Evolutionary conservation across 1,140 invertebrate species (phyloP).

Genomic region (Pseudomyrmex flavicornis): DNA sequence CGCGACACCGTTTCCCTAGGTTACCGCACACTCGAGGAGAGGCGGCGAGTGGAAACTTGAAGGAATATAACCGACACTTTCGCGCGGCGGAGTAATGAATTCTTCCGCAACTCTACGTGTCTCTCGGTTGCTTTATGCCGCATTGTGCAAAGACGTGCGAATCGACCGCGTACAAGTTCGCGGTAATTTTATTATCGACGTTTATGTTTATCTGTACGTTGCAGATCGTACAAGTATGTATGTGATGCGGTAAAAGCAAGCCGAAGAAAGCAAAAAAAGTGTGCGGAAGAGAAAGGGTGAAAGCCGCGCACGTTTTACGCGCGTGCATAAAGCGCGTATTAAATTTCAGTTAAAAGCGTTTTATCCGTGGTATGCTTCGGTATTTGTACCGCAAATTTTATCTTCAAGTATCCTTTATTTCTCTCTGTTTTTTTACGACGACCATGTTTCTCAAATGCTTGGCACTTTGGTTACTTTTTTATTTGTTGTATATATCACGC

Average conservation of each 20-base stretch:
- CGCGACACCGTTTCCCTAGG: conserved; percentile 43
- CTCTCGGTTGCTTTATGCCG: neutral
- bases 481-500: conserved; percentile 28
- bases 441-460: conserved; percentile 3
- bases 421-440: neutral
- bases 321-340: neutral
- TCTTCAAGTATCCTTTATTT: neutral
- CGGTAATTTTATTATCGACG: conserved; percentile 45
- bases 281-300: conserved; percentile 7
- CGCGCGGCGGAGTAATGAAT: conserved; percentile 32
- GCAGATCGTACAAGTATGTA: too few species aligned
- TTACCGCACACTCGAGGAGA: conserved; percentile 12
- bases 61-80: conserved; percentile 30
- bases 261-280: conserved; percentile 5
- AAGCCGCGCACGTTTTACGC: neutral
- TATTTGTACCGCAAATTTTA: conserved; percentile 22
- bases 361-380: neutral
- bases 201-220: conserved; percentile 23
- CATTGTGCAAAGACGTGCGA: conserved; percentile 17
- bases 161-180: conserved; percentile 31
- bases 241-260: neutral
- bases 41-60: conserved; percentile 23
- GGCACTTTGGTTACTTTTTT: conserved; percentile 3
- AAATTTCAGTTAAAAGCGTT: conserved; percentile 15
- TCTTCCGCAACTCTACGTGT: conserved; percentile 14